phyloP scores from a whole-genome alignment of 2,797 vertebrate genomes.

The Thripadectes ignobilis region DNA sequence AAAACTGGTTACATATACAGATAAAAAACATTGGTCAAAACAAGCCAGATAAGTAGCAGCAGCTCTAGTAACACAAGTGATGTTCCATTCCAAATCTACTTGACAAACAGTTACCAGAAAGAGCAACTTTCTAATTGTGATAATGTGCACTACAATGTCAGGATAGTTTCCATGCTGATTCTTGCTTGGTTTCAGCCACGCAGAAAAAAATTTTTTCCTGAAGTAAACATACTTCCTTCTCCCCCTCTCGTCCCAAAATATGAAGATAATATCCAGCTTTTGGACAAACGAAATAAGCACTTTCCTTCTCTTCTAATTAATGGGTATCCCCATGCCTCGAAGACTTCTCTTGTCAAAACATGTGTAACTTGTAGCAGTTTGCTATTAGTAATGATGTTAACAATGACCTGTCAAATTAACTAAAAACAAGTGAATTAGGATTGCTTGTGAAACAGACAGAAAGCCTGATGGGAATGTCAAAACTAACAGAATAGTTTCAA shows the following conservation, averaged over 20 bases:
- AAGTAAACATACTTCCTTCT: neutral
- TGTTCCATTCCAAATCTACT: neutral
- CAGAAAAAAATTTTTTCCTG: neutral
- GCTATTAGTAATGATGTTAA: constrained; percentile 59
- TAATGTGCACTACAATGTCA: neutral
- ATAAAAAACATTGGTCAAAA: neutral
- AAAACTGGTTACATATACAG: neutral
- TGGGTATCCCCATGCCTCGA: constrained; percentile 13
- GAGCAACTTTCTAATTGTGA: neutral
- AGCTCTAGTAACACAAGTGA: neutral
- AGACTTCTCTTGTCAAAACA: constrained; percentile 50
- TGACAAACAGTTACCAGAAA: neutral
- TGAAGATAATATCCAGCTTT: neutral
- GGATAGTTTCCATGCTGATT: neutral
- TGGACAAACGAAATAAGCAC: neutral
- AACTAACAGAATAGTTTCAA: constrained; percentile 70
- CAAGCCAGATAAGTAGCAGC: neutral
- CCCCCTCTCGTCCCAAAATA: neutral
- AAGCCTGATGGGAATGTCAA: constrained; percentile 66
- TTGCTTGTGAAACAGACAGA: constrained; percentile 55
- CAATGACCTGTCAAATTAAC: constrained; percentile 70
- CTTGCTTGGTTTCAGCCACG: neutral
- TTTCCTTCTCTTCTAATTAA: constrained; percentile 20
- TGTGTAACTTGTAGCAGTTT: constrained; percentile 50
- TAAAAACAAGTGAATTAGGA: constrained; percentile 55